phyloP scores from a whole-genome alignment of 2,888 invertebrate genomes.

The Chaitophorus viminalis region DNA sequence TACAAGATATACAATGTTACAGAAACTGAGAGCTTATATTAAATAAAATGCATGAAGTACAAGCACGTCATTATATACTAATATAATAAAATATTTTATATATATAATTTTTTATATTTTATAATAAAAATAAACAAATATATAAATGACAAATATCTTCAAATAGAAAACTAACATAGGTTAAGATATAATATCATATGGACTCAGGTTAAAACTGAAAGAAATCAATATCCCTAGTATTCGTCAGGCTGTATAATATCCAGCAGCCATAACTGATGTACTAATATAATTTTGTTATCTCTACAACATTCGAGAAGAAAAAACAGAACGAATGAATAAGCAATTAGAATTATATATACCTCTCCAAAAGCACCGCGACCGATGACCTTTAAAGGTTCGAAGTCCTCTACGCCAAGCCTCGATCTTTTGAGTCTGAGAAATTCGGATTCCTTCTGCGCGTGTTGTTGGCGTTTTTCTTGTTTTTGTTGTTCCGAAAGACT shows the following conservation, averaged over 20 bases:
- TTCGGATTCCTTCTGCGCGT: conserved; percentile 98
- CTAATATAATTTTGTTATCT: no score
- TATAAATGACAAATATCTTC: not conserved
- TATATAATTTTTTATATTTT: no score
- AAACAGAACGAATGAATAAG: not conserved
- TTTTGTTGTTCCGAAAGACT: conserved; percentile 93
- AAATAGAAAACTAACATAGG: not conserved
- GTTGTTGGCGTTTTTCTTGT: conserved; percentile 91
- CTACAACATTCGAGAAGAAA: not conserved
- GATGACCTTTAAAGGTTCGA: conserved; percentile 92
- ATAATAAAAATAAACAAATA: no score
- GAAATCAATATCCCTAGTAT: not conserved
- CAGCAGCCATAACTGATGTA: no score
- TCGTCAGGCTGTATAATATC: not conserved
- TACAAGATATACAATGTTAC: no score
- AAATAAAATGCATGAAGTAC: no score
- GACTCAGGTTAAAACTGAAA: not conserved
- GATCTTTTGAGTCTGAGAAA: conserved; percentile 95
- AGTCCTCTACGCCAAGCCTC: conserved; percentile 96
- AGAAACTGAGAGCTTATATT: no score
- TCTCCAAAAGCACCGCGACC: conserved; percentile 94
- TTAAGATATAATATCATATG: not conserved
- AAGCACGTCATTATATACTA: no score
- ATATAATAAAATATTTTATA: no score
- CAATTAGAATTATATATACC: conserved; percentile 66